These are phyloP conservation scores for Sesamia nonagrioides DNA, from an alignment of 1,140 invertebrate genomes.

Conservation along the genomic window DNA sequence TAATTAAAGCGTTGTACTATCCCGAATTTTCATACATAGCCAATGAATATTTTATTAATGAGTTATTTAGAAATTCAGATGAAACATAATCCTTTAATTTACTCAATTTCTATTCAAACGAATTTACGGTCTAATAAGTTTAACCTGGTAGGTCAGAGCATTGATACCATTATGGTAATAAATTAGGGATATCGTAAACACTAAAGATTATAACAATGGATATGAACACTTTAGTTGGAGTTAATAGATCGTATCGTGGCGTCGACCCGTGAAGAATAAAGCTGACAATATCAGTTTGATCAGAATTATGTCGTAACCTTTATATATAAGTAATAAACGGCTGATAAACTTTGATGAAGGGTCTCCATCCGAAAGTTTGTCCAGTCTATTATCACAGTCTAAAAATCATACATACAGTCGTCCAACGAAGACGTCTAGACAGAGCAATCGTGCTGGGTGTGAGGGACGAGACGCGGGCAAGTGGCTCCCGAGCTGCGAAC, in stretches of 20 bases:
- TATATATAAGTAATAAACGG: constrained; percentile 14
- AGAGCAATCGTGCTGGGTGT: too few species aligned
- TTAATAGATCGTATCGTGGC: constrained; percentile 28
- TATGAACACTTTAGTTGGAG: constrained; percentile 4
- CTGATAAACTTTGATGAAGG: constrained; percentile 29
- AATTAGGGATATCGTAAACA: constrained; percentile 28
- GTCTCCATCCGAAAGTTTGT: constrained; percentile 11
- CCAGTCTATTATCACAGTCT: constrained; percentile 8
- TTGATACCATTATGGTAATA: constrained; percentile 24
- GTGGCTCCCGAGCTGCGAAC: too few species aligned
- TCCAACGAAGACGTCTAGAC: too few species aligned
- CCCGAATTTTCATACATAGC: constrained; percentile 26
- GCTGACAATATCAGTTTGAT: constrained; percentile 18
- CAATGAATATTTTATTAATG: constrained; percentile 37
- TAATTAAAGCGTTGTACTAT: constrained; percentile 18
- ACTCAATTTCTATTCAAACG: constrained; percentile 14
- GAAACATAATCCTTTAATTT: constrained; percentile 36
- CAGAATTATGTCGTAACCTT: constrained; percentile 20
- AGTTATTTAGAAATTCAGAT: constrained; percentile 33
- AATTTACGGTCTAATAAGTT: constrained; percentile 33
- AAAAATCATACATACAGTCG: too few species aligned
- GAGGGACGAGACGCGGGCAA: too few species aligned
- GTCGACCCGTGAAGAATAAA: constrained; percentile 30
- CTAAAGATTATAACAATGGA: constrained; percentile 19
- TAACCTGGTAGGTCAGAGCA: background rate